Percentiles rank a stretch among this genome's conserved stretches.
Evolutionary conservation across 2,113 vertebrate genomes (phyloP).

Genomic region (Halichoeres trimaculatus): DNA sequence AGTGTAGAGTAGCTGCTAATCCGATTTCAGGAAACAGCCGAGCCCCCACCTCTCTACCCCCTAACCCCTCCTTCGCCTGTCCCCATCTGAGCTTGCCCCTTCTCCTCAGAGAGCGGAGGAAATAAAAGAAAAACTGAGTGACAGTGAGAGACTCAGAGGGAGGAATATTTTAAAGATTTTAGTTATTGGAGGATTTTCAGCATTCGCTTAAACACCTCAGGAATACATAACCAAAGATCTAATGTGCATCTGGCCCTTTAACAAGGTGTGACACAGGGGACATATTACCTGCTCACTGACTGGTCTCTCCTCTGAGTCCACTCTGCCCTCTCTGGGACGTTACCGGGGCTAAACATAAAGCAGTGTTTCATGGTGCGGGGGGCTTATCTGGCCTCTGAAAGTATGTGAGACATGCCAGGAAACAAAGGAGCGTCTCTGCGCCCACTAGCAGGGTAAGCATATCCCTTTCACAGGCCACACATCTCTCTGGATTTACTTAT

Average conservation of each 20-base stretch:
- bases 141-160: slow-evolving; percentile 46
- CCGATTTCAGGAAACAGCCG: slow-evolving; percentile 87
- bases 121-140: slow-evolving; percentile 48
- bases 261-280: slow-evolving; percentile 82
- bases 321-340: slow-evolving; percentile 84
- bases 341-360: slow-evolving; percentile 89
- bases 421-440: slow-evolving; percentile 93
- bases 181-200: slow-evolving; percentile 78
- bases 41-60: slow-evolving; percentile 65
- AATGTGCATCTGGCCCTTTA: slow-evolving; percentile 84
- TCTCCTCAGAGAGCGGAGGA: slow-evolving; percentile 56
- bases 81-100: slow-evolving; percentile 76
- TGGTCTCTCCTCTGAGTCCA: slow-evolving; percentile 81
- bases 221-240: slow-evolving; percentile 83
- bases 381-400: slow-evolving; percentile 93
- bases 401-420: slow-evolving; percentile 94
- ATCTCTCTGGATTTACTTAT: slow-evolving; percentile 91
- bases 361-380: slow-evolving; percentile 87
- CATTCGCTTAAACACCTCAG: slow-evolving; percentile 80
- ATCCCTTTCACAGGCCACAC: slow-evolving; percentile 95
- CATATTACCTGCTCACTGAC: slow-evolving; percentile 85
- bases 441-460: slow-evolving; percentile 85
- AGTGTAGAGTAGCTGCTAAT: slow-evolving; percentile 88
- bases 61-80: slow-evolving; percentile 33
- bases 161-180: slow-evolving; percentile 31